Conservation (phyloP, 2,888 invertebrate genomes). For the Ctenicera cuprea region DNA sequence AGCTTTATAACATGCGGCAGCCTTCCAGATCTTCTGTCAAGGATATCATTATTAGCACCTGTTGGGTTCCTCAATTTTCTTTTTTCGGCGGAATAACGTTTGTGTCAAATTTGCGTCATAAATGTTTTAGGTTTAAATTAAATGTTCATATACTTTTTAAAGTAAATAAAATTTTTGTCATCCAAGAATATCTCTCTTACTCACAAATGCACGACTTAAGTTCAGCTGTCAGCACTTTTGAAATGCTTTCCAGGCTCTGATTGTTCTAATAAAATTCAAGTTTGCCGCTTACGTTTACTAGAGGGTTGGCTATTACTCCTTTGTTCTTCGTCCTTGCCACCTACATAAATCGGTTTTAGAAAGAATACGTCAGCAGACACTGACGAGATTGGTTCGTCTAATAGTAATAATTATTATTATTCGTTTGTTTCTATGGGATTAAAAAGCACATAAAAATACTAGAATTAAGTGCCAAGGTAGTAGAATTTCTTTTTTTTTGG, state of each 20-base stretch:
- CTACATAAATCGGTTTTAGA: constrained; percentile 31
- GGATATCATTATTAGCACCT: constrained; percentile 4
- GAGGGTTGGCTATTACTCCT: constrained; percentile 24
- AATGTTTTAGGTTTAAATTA: no score
- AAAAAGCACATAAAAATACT: no score
- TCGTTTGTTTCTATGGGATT: no score
- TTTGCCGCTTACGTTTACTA: constrained; percentile 24
- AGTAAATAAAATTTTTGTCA: no score
- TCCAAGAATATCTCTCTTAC: no score
- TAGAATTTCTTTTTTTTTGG: no score
- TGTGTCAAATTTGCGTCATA: no score
- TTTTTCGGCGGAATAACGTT: no score
- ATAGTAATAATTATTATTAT: not conserved
- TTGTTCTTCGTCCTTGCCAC: constrained; percentile 24
- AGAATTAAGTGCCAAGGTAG: no score
- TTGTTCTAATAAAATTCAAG: constrained; percentile 43
- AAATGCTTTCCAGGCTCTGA: constrained; percentile 27
- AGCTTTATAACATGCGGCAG: constrained; percentile 5
- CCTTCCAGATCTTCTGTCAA: not conserved
- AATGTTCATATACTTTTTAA: no score
- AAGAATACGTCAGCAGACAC: constrained; percentile 25
- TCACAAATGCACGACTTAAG: no score
- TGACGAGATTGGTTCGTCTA: constrained; percentile 5
- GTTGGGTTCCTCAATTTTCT: not conserved
- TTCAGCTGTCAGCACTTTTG: constrained; percentile 32